phyloP scores from a whole-genome alignment of 2,113 vertebrate species.

The Pteruthius melanotis region DNA sequence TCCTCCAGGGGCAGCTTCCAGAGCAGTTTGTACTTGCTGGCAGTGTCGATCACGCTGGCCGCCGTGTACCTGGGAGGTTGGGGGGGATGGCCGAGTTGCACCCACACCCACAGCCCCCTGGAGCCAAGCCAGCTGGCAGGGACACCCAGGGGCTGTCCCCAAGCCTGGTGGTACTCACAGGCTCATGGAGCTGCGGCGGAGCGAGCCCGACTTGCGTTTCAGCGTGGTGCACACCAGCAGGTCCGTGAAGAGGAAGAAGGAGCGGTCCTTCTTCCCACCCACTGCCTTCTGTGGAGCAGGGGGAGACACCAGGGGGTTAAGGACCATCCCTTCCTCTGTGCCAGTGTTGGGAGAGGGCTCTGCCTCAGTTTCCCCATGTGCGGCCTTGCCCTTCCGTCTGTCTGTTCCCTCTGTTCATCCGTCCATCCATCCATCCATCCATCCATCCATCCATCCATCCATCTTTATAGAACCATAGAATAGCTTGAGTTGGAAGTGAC shows the following conservation, averaged over 20 bases:
- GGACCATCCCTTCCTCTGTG: accelerated
- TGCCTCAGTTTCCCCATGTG: not conserved
- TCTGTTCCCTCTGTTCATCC: no score
- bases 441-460: no score
- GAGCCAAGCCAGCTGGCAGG: not conserved
- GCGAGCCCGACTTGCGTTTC: conserved; percentile 96
- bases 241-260: conserved; percentile 96
- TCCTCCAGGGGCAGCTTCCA: conserved; percentile 96
- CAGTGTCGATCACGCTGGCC: conserved; percentile 91
- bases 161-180: conserved; percentile 77
- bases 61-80: conserved; percentile 83
- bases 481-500: no score
- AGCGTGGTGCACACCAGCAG: conserved; percentile 95
- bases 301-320: not conserved
- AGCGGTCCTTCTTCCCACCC: conserved; percentile 95
- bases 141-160: not conserved
- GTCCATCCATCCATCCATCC: no score
- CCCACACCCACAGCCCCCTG: not conserved
- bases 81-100: not conserved
- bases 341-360: not conserved
- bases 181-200: conserved; percentile 97
- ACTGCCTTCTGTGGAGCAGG: conserved; percentile 82
- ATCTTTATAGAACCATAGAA: no score
- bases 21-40: conserved; percentile 98
- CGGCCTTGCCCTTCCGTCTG: not conserved